Evolutionary conservation across 92 coral and sea anemone species (phyloP), one percentile per base, ranked within the genome.

Genomic region (Umimayanthus chanpuru): DNA sequence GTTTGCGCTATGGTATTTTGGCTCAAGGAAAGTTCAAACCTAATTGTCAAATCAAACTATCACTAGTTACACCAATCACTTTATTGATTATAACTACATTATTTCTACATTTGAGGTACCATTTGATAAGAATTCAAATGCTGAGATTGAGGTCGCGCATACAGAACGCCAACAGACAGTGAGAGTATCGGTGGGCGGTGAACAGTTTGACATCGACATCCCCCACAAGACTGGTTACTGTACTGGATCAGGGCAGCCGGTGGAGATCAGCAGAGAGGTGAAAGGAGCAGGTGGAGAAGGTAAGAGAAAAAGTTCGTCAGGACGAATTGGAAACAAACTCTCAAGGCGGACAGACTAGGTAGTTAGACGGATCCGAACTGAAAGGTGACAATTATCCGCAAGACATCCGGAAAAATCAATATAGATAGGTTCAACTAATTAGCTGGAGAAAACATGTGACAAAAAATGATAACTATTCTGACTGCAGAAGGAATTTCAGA

Each of bases 141-240:
- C 93, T 2, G 86, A 74, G 85, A 78, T 94, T 73, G 98, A 96
- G 89, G 85, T 90, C 79, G 98, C 98, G 12, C 86, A 91, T 44
- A 86, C 80, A 76, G 94, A 93, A 15, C 72, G 87, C 3, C 72
- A 80, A 23, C 29, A 77, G 76, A 75, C 44, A 10, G 92, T 94
- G 44, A 81, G 32, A 23, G 88, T 96, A 29, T 67, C 86, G 77
- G 65, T 92, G 21, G 82, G 75, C 12, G 90, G 86, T 9, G 92
- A 94, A 2, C 67, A 55, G 77, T 93, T 77, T 85, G 92, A 64
- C 38, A 85, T 96, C 77, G 92, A 91, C 80, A 50, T 96, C 43
- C 81, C 81, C 0, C 72, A 25, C 6, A 91, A 79, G 70, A 82
- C 58, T 0, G 96, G 94, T 2, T 26, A 3, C 12, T 92, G 89